These are phyloP conservation scores for Pogonognathellus flavescens DNA, from an alignment of 1,140 invertebrate species.

Conservation along the genomic window DNA sequence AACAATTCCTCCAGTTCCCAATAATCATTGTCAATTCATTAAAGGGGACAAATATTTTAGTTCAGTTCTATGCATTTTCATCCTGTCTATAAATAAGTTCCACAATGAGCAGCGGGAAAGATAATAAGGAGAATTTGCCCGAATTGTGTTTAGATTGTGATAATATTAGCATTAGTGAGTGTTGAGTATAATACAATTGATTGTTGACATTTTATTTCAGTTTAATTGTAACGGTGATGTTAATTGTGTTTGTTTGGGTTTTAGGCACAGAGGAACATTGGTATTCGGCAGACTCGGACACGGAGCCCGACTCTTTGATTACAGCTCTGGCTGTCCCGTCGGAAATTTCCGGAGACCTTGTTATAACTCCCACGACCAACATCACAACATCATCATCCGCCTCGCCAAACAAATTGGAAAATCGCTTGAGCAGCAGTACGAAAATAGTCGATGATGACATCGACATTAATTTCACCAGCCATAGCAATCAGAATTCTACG, in stretches of 20 bases:
- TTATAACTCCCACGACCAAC: no score
- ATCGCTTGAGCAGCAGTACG: constrained; percentile 11
- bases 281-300: constrained; percentile 67
- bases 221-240: not conserved
- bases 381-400: not conserved
- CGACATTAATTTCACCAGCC: not conserved
- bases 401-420: constrained; percentile 2
- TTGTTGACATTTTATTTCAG: no score
- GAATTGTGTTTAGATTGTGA: no score
- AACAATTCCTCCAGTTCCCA: no score
- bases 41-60: no score
- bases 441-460: constrained; percentile 31
- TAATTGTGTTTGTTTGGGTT: not conserved
- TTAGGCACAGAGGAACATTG: constrained; percentile 65
- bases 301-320: constrained; percentile 62
- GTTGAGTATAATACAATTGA: no score
- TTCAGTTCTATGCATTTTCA: no score
- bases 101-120: no score
- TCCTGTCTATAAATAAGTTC: no score
- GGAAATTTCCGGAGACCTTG: constrained; percentile 16
- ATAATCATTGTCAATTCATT: no score
- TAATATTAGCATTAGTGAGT: no score
- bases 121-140: no score
- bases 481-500: not conserved
- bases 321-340: constrained; percentile 54